A percentile compares a stretch with the other conserved stretches of the same genome.
phyloP scores from a whole-genome alignment of 2,888 invertebrate genomes.

The Diarsia mendica region DNA sequence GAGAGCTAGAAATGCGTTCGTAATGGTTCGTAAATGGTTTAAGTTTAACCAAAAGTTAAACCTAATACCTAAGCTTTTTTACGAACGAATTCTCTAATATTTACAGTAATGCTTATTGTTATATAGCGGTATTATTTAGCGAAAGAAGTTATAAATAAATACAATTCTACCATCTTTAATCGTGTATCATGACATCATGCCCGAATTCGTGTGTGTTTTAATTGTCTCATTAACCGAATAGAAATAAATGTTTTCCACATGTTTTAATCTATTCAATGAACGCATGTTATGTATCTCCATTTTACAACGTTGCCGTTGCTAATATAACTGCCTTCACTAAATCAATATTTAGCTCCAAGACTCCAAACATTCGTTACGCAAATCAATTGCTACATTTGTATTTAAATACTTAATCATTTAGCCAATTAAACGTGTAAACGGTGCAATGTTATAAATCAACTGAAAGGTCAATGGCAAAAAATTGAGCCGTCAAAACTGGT shows the following conservation, averaged over 20 bases:
- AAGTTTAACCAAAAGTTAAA: background rate
- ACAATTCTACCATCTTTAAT: conserved; percentile 32
- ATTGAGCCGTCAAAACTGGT: conserved; percentile 74
- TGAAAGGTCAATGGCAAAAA: conserved; percentile 74
- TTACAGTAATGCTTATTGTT: background rate
- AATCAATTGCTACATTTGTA: conserved; percentile 60
- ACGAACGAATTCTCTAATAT: background rate
- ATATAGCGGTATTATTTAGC: background rate
- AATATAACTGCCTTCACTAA: conserved; percentile 37
- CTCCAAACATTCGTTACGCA: conserved; percentile 52
- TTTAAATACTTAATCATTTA: conserved; percentile 64
- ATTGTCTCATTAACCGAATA: conserved; percentile 74
- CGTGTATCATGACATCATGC: conserved; percentile 61
- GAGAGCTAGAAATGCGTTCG: no score
- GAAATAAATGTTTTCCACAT: conserved; percentile 72
- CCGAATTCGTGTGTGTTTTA: conserved; percentile 68
- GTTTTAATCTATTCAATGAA: conserved; percentile 66
- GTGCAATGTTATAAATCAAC: conserved; percentile 72
- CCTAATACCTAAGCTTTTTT: background rate
- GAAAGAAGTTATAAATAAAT: conserved; percentile 17
- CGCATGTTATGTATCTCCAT: conserved; percentile 27
- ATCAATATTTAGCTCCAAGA: conserved; percentile 49
- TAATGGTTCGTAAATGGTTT: no score
- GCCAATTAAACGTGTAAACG: conserved; percentile 64
- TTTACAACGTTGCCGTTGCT: conserved; percentile 10